Conservation (phyloP, 2,797 vertebrate genomes). For the Pipistrellus kuhlii region DNA sequence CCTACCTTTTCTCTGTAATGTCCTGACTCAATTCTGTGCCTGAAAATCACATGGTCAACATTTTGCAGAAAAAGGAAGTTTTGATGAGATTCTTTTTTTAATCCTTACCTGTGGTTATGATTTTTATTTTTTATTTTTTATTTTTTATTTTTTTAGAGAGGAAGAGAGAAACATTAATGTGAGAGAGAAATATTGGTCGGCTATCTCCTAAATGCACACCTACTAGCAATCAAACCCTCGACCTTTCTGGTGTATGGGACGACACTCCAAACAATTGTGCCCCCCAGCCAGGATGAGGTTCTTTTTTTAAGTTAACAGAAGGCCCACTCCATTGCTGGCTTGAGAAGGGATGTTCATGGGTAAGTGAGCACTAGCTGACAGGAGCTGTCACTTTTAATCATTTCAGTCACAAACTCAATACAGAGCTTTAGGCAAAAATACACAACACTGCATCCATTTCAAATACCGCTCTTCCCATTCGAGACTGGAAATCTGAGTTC, state of each 20-base stretch:
- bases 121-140: no score
- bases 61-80: not conserved
- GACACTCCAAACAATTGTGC: not conserved
- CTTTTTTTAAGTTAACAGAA: not conserved
- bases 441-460: not conserved
- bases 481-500: not conserved
- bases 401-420: not conserved
- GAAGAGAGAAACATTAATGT: not conserved
- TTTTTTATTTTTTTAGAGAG: no score
- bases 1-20: fast-evolving
- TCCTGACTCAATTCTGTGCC: not conserved
- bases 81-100: not conserved
- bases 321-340: not conserved
- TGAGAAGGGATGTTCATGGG: no score
- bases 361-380: no score
- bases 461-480: not conserved
- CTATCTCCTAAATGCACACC: not conserved
- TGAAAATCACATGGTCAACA: not conserved
- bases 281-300: not conserved
- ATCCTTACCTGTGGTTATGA: no score
- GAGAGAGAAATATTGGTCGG: not conserved
- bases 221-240: not conserved
- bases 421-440: not conserved
- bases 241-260: not conserved
- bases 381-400: no score